A percentile compares a stretch with the other conserved stretches of the same genome.
phyloP scores from a whole-genome alignment of 2,113 vertebrate genomes.

The Lanius collurio region DNA sequence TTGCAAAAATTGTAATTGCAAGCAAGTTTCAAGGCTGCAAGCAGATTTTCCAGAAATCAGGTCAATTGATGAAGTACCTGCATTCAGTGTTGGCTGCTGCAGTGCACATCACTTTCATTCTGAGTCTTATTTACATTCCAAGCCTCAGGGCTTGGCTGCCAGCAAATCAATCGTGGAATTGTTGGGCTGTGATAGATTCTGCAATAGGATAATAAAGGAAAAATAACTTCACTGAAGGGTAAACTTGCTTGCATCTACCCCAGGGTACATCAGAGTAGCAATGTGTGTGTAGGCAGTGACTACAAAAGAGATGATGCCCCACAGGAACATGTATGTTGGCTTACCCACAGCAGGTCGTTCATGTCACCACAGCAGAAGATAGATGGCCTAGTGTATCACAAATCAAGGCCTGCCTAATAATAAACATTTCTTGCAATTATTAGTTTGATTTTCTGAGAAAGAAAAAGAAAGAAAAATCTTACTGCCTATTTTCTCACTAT shows the following conservation, averaged over 20 bases:
- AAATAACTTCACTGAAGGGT: slow-evolving; percentile 48
- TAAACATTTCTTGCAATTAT: background rate
- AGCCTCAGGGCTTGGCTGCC: slow-evolving; percentile 26
- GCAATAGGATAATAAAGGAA: slow-evolving; percentile 29
- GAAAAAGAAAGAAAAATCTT: background rate
- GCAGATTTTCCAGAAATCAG: slow-evolving; percentile 36
- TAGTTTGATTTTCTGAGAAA: background rate
- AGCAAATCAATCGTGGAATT: slow-evolving; percentile 60
- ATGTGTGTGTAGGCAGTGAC: background rate
- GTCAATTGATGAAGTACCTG: slow-evolving; percentile 61
- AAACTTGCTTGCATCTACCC: slow-evolving; percentile 19
- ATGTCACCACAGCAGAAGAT: background rate
- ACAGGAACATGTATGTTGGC: background rate
- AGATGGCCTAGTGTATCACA: background rate
- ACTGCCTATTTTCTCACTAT: background rate
- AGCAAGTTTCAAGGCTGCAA: slow-evolving; percentile 41
- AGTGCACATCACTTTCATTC: slow-evolving; percentile 36
- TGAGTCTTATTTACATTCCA: slow-evolving; percentile 58
- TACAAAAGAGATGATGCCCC: background rate
- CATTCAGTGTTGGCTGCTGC: background rate
- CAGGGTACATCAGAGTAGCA: background rate
- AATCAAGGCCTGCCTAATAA: background rate
- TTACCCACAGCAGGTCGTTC: background rate
- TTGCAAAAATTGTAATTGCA: slow-evolving; percentile 52
- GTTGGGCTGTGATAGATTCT: slow-evolving; percentile 42